These are phyloP conservation scores for Ethmia dodecea DNA, from an alignment of 2,888 invertebrate species.

Conservation along the genomic window DNA sequence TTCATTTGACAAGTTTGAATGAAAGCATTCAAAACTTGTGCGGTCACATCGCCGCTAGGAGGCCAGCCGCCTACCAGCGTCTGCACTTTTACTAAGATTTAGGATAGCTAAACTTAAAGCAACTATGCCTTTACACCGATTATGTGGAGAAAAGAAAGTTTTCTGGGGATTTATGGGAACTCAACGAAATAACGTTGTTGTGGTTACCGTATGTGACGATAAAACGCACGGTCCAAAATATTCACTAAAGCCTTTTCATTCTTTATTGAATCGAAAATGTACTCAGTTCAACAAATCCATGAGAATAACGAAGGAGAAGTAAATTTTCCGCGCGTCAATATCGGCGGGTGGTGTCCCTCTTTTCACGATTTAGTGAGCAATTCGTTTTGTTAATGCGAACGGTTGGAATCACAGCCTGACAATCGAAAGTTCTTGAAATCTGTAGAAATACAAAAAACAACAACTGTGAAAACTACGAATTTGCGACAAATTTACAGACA, in stretches of 20 bases:
- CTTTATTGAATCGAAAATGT: conserved; percentile 21
- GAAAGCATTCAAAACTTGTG: conserved; percentile 57
- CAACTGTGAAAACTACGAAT: no score
- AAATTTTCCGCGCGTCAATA: conserved; percentile 27
- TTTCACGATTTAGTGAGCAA: conserved; percentile 13
- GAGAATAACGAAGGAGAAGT: conserved; percentile 19
- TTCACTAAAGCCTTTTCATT: conserved; percentile 19
- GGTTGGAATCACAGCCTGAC: no score
- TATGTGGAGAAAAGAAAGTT: no score
- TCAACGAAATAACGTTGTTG: no score
- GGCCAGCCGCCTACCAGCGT: conserved; percentile 8
- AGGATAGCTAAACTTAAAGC: no score
- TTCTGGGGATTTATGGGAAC: no score
- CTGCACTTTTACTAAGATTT: conserved; percentile 25
- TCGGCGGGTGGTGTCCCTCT: conserved; percentile 17
- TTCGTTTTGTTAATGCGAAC: conserved; percentile 4
- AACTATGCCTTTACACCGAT: no score
- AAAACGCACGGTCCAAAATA: not conserved
- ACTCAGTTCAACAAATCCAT: conserved; percentile 22
- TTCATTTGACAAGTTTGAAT: conserved; percentile 56
- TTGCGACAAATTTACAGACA: no score
- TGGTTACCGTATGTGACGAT: no score
- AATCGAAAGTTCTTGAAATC: no score
- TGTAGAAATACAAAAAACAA: no score
- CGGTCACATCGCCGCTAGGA: conserved; percentile 29